These are phyloP conservation scores for Drosophila varians DNA, from an alignment of 1,140 invertebrate genomes.

Conservation along the genomic window DNA sequence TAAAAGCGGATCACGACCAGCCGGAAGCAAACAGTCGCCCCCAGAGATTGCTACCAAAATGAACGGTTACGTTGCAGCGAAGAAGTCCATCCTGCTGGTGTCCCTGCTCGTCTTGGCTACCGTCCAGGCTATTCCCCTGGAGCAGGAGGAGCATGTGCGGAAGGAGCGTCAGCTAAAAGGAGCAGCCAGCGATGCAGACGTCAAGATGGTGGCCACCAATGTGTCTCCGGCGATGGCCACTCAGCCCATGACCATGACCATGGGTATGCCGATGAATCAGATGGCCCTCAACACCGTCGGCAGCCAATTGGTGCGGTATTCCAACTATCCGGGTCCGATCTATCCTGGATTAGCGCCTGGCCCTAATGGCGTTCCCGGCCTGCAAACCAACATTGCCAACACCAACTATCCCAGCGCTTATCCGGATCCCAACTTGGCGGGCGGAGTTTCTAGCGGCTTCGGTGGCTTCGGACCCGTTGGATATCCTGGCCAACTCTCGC, in stretches of 20 bases:
- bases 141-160: constrained; percentile 29
- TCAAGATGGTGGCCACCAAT: constrained; percentile 64
- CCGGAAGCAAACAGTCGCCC: constrained; percentile 72
- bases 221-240: constrained; percentile 36
- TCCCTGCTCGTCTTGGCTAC: constrained; percentile 42
- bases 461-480: constrained; percentile 10
- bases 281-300: constrained; percentile 39
- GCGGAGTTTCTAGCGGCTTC: constrained; percentile 1
- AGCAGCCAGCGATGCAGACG: constrained; percentile 45
- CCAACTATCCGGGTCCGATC: constrained; percentile 50
- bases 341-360: constrained; percentile 13
- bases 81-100: constrained; percentile 39
- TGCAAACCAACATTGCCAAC: constrained; percentile 46
- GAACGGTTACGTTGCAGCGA: constrained; percentile 19
- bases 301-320: constrained; percentile 56
- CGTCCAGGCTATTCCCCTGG: constrained; percentile 31
- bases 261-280: constrained; percentile 49
- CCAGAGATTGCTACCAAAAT: constrained; percentile 49
- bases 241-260: constrained; percentile 24
- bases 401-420: constrained; percentile 35
- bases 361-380: constrained; percentile 24
- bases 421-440: constrained; percentile 37
- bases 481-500: constrained; percentile 28
- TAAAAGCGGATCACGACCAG: constrained; percentile 53
- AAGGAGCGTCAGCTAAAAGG: constrained; percentile 60